A percentile compares a stretch with the other conserved stretches of the same genome.
Conservation (phyloP, 2,888 invertebrate genomes). For the Patella pellucida region DNA sequence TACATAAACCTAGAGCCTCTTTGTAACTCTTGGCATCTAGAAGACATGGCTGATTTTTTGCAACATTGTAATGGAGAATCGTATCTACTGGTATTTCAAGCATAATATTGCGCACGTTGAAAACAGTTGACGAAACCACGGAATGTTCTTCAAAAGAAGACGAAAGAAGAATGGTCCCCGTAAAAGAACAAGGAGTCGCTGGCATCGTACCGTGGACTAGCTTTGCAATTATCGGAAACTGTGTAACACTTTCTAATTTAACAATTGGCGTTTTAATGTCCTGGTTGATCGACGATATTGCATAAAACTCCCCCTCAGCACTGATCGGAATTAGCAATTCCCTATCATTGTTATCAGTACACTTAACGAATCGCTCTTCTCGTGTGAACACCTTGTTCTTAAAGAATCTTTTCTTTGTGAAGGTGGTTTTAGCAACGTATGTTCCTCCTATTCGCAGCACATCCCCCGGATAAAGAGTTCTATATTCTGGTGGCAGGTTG, state of each 20-base stretch:
- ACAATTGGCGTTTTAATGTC: conserved; percentile 40
- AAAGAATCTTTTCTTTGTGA: conserved; percentile 40
- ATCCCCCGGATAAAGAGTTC: conserved; percentile 52
- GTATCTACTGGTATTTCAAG: conserved; percentile 55
- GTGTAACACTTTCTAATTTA: conserved; percentile 53
- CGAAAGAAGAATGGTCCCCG: conserved; percentile 54
- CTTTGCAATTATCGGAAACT: conserved; percentile 53
- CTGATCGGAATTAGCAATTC: conserved; percentile 53
- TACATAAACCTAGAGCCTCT: conserved; percentile 48
- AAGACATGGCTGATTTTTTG: conserved; percentile 41
- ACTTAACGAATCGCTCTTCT: conserved; percentile 50
- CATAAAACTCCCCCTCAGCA: conserved; percentile 52
- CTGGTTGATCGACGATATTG: conserved; percentile 37
- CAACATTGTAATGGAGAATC: conserved; percentile 47
- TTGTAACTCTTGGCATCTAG: conserved; percentile 42
- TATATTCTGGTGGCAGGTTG: conserved; percentile 24
- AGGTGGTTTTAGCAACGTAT: conserved; percentile 49
- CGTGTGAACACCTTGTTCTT: conserved; percentile 44
- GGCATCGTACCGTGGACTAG: conserved; percentile 59
- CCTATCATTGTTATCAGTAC: conserved; percentile 52
- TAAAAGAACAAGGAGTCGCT: conserved; percentile 56
- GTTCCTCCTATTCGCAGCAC: conserved; percentile 49
- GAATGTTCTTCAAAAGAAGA: conserved; percentile 50
- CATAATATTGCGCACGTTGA: conserved; percentile 54
- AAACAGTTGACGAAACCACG: conserved; percentile 55